Evolutionary conservation across 2,888 invertebrate species (phyloP).

Genomic region (Temnothorax unifasciatus): DNA sequence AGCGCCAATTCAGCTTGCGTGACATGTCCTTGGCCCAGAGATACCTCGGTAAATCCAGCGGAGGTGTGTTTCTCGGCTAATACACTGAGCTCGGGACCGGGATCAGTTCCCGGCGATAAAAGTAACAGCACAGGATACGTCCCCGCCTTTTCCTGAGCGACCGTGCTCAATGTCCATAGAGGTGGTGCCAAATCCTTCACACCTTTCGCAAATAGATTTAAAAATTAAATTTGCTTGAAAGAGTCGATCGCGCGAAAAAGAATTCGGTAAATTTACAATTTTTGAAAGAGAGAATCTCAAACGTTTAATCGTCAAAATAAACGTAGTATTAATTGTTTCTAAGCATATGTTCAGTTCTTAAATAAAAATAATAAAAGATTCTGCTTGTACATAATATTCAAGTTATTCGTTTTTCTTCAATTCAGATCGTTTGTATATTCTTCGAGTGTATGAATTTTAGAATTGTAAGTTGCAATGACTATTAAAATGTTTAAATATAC

Average conservation of each 20-base stretch:
- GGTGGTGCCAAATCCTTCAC: constrained; percentile 88
- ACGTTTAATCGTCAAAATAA: neutral
- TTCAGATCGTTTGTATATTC: neutral
- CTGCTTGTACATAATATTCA: too few relatives aligned
- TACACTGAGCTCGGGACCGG: constrained; percentile 92
- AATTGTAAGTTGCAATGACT: neutral
- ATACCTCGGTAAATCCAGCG: constrained; percentile 87
- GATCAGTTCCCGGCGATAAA: constrained; percentile 96
- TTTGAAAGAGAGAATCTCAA: too few relatives aligned
- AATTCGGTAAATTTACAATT: neutral
- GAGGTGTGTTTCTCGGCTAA: constrained; percentile 87
- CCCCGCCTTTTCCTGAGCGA: constrained; percentile 87
- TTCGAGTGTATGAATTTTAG: neutral
- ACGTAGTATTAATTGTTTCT: neutral
- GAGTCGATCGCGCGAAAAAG: too few relatives aligned
- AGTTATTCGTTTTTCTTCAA: neutral
- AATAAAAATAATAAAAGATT: too few relatives aligned
- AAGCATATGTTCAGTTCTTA: too few relatives aligned
- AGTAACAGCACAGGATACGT: constrained; percentile 94
- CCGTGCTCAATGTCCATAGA: constrained; percentile 88
- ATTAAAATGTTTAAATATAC: neutral
- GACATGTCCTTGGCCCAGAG: constrained; percentile 94
- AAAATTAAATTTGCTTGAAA: constrained; percentile 1
- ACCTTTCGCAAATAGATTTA: constrained; percentile 69
- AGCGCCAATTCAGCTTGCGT: constrained; percentile 85